Evolutionary conservation across 2,888 invertebrate species (phyloP), one percentile per base, ranked within the genome.

Genomic region (Mycalesis mineus): DNA sequence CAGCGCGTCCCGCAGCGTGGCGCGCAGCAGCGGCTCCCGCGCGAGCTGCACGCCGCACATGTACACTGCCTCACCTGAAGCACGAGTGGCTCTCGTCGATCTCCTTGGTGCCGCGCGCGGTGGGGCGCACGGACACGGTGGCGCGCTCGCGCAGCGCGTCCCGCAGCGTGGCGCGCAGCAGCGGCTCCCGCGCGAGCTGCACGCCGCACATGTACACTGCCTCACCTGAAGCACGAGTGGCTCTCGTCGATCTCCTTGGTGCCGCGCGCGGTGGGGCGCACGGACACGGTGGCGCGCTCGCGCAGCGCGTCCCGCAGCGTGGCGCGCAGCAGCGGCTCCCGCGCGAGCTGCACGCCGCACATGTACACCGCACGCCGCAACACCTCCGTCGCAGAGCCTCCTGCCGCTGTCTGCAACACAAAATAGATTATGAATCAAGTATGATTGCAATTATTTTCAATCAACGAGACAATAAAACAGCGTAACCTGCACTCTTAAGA

Each of bases 21-120:
- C 94, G 0, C 98, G 91, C 7, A 99, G 93, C 60, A 96, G 82
- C 0, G 99, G 99, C 77, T 98, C 98, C 51, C 96, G 92, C 0
- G 98, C 95, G 55, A 99, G 87, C 82, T 99, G 98, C 63, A 96
- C 94, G 0, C 98, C 97, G 22, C 98, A 96, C 94, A 99, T 97
- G 82, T 96, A 96, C 71, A 96, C 95, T 0, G 95, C n/a, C 2
- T 17, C 22, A 71, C 92, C 90, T 90, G 75, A 92, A 97, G 68
- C 96, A 95, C 0, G 95, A 92, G 80, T 99, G 98, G 66, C 94
- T 94, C 84, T 99, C 99, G 77, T 99, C 99, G 63, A 99, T 97
- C 72, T 97, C 96, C 83, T 98, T 98, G 37, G 95, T 75, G 0
- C 99, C 99, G 65, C 95, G 95, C 74, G 95, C 95, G 0, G 98